These are phyloP conservation scores for Eidolon helvum DNA, from an alignment of 2,113 vertebrate species.

Conservation along the genomic window DNA sequence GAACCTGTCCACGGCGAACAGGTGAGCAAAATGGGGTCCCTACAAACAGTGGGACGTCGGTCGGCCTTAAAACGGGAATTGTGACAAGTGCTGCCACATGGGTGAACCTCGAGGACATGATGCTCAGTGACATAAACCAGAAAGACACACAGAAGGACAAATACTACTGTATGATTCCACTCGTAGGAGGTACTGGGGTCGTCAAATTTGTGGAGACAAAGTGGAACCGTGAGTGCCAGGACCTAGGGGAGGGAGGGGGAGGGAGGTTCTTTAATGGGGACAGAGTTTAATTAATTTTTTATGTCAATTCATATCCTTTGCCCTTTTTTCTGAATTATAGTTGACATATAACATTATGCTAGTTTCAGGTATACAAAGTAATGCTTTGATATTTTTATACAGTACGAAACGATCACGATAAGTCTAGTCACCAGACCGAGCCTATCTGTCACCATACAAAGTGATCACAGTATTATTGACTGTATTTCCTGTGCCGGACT, in stretches of 20 bases:
- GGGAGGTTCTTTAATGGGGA: neutral
- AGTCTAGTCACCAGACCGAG: no score
- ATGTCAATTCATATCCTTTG: no score
- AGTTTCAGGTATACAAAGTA: no score
- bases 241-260: neutral
- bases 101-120: neutral
- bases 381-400: no score
- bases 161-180: neutral
- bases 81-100: neutral
- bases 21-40: neutral
- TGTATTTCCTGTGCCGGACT: no score
- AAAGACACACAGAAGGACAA: neutral
- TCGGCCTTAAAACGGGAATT: neutral
- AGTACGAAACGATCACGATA: no score
- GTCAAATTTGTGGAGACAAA: neutral
- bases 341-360: no score
- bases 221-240: neutral
- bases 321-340: no score
- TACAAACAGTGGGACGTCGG: rapidly evolving
- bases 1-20: rapidly evolving
- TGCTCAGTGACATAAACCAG: neutral
- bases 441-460: no score
- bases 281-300: neutral
- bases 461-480: no score
- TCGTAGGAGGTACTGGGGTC: neutral